Evolutionary conservation across 2,113 vertebrate species (phyloP).

Genomic region (Chaetorhynchus papuensis): DNA sequence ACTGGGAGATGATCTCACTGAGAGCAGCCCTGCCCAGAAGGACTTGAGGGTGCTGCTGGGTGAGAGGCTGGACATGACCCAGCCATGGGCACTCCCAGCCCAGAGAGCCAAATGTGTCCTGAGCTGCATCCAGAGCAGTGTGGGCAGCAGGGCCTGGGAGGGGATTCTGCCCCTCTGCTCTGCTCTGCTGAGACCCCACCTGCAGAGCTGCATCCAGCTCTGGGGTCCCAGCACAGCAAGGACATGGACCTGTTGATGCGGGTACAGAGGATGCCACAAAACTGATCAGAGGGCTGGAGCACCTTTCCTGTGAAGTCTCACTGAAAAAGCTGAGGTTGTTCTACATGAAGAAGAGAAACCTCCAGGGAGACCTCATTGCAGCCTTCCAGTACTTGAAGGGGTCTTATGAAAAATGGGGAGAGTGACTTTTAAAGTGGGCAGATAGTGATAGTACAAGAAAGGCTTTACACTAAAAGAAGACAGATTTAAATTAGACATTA

Average conservation of each 20-base stretch:
- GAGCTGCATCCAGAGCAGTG: background rate
- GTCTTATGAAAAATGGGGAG: background rate
- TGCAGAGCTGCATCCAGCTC: background rate
- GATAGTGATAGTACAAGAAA: background rate
- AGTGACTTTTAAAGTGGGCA: background rate
- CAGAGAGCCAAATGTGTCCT: background rate
- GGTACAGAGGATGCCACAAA: background rate
- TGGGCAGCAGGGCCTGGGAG: background rate
- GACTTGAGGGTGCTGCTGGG: fast-evolving
- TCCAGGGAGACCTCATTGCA: background rate
- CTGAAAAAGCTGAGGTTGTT: background rate
- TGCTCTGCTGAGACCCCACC: background rate
- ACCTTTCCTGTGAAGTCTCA: background rate
- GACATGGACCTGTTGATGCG: fast-evolving
- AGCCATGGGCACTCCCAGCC: background rate
- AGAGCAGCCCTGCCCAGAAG: fast-evolving
- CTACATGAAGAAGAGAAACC: background rate
- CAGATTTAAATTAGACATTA: background rate
- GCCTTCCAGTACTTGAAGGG: background rate
- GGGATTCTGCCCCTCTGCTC: background rate
- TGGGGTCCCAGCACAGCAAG: background rate
- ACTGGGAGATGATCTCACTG: background rate
- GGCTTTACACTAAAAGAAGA: background rate
- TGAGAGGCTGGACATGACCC: background rate
- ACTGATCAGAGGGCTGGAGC: background rate